phyloP scores from a whole-genome alignment of 2,888 invertebrate species.

The Synanthedon tipuliformis region DNA sequence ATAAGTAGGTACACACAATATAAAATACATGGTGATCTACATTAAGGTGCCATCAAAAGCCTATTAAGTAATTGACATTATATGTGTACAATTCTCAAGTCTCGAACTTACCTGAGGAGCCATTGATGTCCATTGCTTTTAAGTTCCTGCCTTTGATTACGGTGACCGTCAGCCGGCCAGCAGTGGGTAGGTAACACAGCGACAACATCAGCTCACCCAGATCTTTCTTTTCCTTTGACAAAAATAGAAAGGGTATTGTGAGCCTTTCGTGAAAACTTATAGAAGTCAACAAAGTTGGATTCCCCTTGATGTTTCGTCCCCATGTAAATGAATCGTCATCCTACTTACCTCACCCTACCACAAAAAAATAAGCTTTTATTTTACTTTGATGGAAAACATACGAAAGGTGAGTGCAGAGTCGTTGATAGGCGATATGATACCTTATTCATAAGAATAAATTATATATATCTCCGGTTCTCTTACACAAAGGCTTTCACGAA shows the following conservation, averaged over 20 bases:
- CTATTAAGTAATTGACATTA: too few relatives aligned
- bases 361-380: not conserved
- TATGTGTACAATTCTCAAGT: too few relatives aligned
- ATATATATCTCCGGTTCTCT: too few relatives aligned
- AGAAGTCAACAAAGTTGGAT: not conserved
- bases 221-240: constrained; percentile 81
- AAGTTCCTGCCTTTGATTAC: constrained; percentile 92
- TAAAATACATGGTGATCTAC: too few relatives aligned
- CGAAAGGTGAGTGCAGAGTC: too few relatives aligned
- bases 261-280: not conserved
- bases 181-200: constrained; percentile 90
- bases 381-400: too few relatives aligned
- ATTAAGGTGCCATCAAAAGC: too few relatives aligned
- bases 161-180: constrained; percentile 89
- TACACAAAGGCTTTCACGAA: too few relatives aligned
- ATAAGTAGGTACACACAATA: too few relatives aligned
- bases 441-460: too few relatives aligned
- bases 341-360: not conserved
- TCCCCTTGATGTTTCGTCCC: not conserved
- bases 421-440: too few relatives aligned
- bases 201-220: constrained; percentile 93
- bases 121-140: constrained; percentile 94
- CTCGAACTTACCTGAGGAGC: constrained; percentile 80
- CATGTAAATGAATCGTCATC: too few relatives aligned
- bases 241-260: not conserved